Percentiles rank a stretch among this genome's conserved stretches.
phyloP scores from a whole-genome alignment of 2,113 vertebrate species.

The Anolis carolinensis region DNA sequence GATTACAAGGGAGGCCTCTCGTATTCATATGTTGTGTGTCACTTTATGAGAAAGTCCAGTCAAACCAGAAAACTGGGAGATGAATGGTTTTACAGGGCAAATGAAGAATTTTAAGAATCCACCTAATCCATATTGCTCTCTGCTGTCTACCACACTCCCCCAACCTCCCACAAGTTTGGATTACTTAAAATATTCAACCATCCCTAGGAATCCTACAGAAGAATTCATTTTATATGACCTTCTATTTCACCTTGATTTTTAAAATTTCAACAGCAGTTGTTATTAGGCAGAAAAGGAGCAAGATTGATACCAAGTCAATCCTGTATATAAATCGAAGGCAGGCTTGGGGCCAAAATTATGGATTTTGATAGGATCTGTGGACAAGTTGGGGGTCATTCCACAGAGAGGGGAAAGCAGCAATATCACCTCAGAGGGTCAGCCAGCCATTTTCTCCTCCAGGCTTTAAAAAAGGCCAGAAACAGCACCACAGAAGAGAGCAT shows the following conservation, averaged over 20 bases:
- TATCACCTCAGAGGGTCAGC: too few species aligned
- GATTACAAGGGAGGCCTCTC: slow-evolving; percentile 17
- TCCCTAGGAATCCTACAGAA: not conserved
- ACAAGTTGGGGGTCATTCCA: too few species aligned
- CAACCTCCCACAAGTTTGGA: slow-evolving; percentile 4
- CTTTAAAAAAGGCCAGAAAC: too few species aligned
- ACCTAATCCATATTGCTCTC: slow-evolving; percentile 14
- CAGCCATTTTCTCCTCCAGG: too few species aligned
- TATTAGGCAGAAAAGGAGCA: not conserved
- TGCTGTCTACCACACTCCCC: slow-evolving; percentile 8
- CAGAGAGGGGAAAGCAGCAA: too few species aligned
- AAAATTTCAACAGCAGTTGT: not conserved
- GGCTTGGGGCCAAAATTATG: too few species aligned
- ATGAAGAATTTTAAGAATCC: slow-evolving; percentile 20
- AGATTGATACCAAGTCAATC: not conserved
- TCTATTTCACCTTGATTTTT: not conserved
- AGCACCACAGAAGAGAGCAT: too few species aligned
- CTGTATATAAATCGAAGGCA: too few species aligned
- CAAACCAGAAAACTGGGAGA: slow-evolving; percentile 6
- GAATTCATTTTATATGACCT: not conserved
- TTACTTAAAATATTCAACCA: slow-evolving; percentile 12
- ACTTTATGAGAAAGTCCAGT: slow-evolving; percentile 20
- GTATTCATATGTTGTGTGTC: slow-evolving; percentile 1
- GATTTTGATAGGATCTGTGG: too few species aligned
- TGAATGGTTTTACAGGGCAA: slow-evolving; percentile 19